Percentiles rank a stretch among this genome's conserved stretches.
Evolutionary conservation across 2,797 vertebrate species (phyloP).

Genomic region (Micropoecilia bifurca): DNA sequence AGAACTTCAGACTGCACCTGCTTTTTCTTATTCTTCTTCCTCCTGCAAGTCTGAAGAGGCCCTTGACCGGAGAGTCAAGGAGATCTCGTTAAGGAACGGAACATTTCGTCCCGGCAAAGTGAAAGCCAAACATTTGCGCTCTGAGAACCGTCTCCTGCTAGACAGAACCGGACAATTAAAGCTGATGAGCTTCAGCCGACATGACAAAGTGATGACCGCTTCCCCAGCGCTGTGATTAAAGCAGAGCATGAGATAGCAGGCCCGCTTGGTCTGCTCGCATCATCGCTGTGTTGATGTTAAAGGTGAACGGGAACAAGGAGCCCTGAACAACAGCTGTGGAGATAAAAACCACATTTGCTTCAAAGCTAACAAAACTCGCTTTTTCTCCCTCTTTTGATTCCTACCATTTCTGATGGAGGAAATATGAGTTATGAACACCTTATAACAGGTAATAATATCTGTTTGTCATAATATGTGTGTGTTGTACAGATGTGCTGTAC

Average conservation of each 20-base stretch:
- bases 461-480: too few species aligned
- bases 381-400: neutral
- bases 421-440: neutral
- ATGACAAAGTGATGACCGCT: slow-evolving; percentile 61
- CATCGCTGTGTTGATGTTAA: slow-evolving; percentile 19
- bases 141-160: slow-evolving; percentile 45
- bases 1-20: slow-evolving; percentile 38
- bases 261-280: slow-evolving; percentile 20
- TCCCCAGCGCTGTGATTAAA: slow-evolving; percentile 53
- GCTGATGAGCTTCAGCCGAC: slow-evolving; percentile 62
- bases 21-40: slow-evolving; percentile 28
- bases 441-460: neutral
- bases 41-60: slow-evolving; percentile 30
- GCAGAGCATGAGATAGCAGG: slow-evolving; percentile 37
- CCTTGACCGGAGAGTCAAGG: slow-evolving; percentile 50
- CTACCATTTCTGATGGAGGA: neutral
- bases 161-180: slow-evolving; percentile 66
- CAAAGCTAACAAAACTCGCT: neutral
- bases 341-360: slow-evolving; percentile 14
- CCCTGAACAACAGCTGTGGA: neutral
- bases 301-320: slow-evolving; percentile 24
- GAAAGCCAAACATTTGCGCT: slow-evolving; percentile 44
- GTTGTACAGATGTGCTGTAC: too few species aligned
- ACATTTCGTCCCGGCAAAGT: slow-evolving; percentile 62
- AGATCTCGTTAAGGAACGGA: slow-evolving; percentile 63